Evolutionary conservation across 2,113 vertebrate species (phyloP), one percentile per base, ranked within the genome.

Genomic region (Marcusenius ussheri): DNA sequence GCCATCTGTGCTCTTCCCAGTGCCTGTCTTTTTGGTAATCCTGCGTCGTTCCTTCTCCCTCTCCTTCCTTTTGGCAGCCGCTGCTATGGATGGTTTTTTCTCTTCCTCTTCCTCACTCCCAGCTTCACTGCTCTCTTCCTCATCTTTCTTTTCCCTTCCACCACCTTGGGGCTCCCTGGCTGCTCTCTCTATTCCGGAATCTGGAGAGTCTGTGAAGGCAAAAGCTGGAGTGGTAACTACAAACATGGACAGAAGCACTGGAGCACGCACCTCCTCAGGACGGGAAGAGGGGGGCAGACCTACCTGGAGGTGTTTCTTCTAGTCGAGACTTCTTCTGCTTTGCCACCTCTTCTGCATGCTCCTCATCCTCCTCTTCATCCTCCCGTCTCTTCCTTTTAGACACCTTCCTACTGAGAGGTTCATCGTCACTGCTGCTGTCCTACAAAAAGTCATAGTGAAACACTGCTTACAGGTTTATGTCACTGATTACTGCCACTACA

Each of bases 301-400:
- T 51, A 92, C 91, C 92, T 88, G 91, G 90, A 21, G 49, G 35
- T 19, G 66, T 83, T 42, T 31, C n/a, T 10, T 46, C 87, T 3
- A 74, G 53, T 5, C 92, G 89, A 8, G 80, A 89, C 66, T 90
- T 91, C 90, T 93, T 93, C 35, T 45, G 89, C 88, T 35, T 90
- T 8, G 24, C 47, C 51, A 15, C 35, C 49, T 83, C n/a, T 88
- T 92, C 90, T 58, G 0, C 0, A 11, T 86, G 70, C 5, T 90
- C 85, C 19, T 90, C 24, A 4, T 91, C 85, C 17, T 91, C 24
- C 2, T 91, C 50, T n/a, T 91, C 91, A 8, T 92, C 92, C 5
- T 92, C 83, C 27, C 90, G 90, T 88, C 95, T 93, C 90, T 95
- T 96, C 21, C 95, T 94, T 92, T 96, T 96, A 11, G 89, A 94